These are phyloP conservation scores for Gracilinanus agilis DNA, from an alignment of 2,113 vertebrate genomes.

Conservation along the genomic window DNA sequence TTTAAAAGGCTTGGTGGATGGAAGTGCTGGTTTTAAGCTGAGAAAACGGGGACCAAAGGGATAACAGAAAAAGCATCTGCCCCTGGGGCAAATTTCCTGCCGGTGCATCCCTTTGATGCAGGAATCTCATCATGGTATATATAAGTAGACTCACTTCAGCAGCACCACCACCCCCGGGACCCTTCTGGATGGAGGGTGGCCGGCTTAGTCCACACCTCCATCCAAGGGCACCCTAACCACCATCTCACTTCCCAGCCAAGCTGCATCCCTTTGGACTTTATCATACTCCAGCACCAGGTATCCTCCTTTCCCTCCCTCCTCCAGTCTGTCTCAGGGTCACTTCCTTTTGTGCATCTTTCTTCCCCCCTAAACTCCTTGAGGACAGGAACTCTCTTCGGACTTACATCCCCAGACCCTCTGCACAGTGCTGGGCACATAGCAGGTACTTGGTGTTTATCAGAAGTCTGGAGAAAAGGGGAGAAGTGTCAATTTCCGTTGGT, in stretches of 20 bases:
- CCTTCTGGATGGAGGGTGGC: not conserved
- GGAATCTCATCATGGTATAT: not conserved
- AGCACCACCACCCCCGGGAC: too few species aligned
- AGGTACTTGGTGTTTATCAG: not conserved
- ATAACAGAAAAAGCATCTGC: not conserved
- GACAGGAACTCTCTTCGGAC: not conserved
- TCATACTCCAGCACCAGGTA: too few species aligned
- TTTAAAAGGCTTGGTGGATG: not conserved
- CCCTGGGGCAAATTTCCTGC: too few species aligned
- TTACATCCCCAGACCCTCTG: too few species aligned
- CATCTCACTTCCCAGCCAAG: too few species aligned
- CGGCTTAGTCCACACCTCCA: too few species aligned
- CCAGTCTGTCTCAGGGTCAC: not conserved
- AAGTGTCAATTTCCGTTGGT: not conserved
- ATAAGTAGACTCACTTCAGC: rapidly evolving
- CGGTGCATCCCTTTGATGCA: not conserved
- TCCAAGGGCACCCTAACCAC: too few species aligned
- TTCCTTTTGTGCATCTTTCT: not conserved
- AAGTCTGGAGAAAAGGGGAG: not conserved
- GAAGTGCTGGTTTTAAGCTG: not conserved
- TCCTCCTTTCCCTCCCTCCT: not conserved
- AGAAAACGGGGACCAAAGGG: not conserved
- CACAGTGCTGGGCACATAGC: not conserved
- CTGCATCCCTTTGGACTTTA: too few species aligned
- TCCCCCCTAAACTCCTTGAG: not conserved